Evolutionary conservation across 2,797 vertebrate genomes (phyloP).

Genomic region (Nannoperca obscura): DNA sequence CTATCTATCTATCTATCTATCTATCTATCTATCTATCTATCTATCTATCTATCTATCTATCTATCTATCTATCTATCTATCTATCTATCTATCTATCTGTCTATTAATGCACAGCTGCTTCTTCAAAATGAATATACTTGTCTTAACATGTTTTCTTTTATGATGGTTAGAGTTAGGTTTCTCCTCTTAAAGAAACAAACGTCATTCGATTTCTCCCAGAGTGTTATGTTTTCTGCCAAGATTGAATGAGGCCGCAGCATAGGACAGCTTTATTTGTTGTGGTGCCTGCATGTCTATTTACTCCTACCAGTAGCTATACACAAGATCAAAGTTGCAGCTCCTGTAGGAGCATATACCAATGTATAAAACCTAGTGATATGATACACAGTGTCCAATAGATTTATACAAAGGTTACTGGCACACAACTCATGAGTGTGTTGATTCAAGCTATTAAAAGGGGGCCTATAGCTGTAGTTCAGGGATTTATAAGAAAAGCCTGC

Average conservation of each 20-base stretch:
- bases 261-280: too few relatives aligned
- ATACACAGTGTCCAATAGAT: background rate
- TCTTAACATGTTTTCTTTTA: too few relatives aligned
- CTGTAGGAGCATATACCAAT: too few relatives aligned
- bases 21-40: too few relatives aligned
- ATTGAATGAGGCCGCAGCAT: background rate
- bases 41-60: too few relatives aligned
- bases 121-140: too few relatives aligned
- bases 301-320: background rate
- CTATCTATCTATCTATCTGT: too few relatives aligned
- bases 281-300: background rate
- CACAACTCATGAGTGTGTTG: background rate
- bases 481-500: background rate
- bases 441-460: background rate
- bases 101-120: too few relatives aligned
- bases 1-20: too few relatives aligned
- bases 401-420: background rate
- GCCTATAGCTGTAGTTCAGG: background rate
- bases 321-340: background rate
- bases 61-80: too few relatives aligned
- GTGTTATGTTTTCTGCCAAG: slow-evolving; percentile 7
- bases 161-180: too few relatives aligned
- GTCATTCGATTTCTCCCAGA: background rate
- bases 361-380: background rate
- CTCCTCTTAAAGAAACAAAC: too few relatives aligned